phyloP scores from a whole-genome alignment of 2,113 vertebrate species.

The Sinocyclocheilus anshuiensis region DNA sequence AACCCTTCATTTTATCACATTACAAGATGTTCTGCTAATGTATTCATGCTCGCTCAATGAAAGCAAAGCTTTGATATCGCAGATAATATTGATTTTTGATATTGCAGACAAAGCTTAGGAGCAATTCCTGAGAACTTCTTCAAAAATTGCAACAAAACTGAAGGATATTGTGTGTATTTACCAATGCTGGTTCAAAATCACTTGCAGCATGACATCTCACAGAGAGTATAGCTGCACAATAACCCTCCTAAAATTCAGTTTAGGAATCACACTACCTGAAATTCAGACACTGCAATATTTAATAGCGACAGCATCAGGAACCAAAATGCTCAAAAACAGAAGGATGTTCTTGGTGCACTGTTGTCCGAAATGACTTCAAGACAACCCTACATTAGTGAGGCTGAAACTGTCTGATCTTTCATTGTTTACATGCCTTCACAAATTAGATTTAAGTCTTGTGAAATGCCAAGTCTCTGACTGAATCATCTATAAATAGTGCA shows the following conservation, averaged over 20 bases:
- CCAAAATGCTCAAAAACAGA: background rate
- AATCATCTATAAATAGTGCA: conserved; percentile 34
- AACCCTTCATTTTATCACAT: background rate
- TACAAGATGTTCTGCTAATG: background rate
- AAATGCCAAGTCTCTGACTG: conserved; percentile 26
- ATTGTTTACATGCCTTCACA: conserved; percentile 24
- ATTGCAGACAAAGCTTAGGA: background rate
- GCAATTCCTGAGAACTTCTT: background rate
- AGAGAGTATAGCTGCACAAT: conserved; percentile 18
- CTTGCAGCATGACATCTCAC: conserved; percentile 34
- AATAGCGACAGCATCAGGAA: background rate
- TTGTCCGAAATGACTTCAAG: background rate
- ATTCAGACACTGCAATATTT: background rate
- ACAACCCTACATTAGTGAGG: background rate
- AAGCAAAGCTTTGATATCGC: background rate
- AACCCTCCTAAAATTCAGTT: background rate
- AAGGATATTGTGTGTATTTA: background rate
- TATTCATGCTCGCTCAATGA: background rate
- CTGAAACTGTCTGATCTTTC: background rate
- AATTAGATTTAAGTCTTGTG: conserved; percentile 25
- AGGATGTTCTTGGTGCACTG: background rate
- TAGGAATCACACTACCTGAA: background rate
- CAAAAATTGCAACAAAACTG: background rate
- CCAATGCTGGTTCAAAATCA: conserved; percentile 1
- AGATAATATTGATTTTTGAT: background rate